Percentiles rank a stretch among this genome's conserved stretches.
These are phyloP conservation scores for Erannis defoliaria DNA, from an alignment of 2,888 invertebrate genomes.

Conservation along the genomic window DNA sequence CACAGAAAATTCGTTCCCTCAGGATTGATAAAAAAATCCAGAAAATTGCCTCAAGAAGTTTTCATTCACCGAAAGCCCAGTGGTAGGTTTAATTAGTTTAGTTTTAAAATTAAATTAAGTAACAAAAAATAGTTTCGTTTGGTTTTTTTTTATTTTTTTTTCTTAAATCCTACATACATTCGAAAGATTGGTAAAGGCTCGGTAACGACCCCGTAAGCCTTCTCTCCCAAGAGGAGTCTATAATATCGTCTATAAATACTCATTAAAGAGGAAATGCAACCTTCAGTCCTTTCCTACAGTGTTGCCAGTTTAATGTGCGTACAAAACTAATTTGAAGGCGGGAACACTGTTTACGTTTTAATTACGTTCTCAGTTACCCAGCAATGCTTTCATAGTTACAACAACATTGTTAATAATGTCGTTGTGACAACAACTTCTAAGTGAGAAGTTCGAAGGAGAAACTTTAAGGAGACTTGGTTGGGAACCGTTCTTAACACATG, in stretches of 20 bases:
- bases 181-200: no score
- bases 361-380: constrained; percentile 24
- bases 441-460: constrained; percentile 29
- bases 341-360: constrained; percentile 17
- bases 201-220: no score
- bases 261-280: not conserved
- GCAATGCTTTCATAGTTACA: constrained; percentile 30
- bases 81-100: no score
- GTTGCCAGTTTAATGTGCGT: constrained; percentile 2
- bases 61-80: no score
- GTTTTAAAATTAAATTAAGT: no score
- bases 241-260: not conserved
- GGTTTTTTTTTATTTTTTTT: no score
- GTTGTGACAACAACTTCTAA: constrained; percentile 27
- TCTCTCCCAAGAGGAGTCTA: no score
- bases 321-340: constrained; percentile 27
- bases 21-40: no score
- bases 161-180: no score
- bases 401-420: constrained; percentile 31
- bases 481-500: constrained; percentile 12
- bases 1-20: no score
- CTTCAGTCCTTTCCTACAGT: not conserved
- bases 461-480: constrained; percentile 29
- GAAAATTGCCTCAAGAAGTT: no score
- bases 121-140: no score